Conservation (phyloP, 2,113 vertebrate genomes). For the Alethe castanea region DNA sequence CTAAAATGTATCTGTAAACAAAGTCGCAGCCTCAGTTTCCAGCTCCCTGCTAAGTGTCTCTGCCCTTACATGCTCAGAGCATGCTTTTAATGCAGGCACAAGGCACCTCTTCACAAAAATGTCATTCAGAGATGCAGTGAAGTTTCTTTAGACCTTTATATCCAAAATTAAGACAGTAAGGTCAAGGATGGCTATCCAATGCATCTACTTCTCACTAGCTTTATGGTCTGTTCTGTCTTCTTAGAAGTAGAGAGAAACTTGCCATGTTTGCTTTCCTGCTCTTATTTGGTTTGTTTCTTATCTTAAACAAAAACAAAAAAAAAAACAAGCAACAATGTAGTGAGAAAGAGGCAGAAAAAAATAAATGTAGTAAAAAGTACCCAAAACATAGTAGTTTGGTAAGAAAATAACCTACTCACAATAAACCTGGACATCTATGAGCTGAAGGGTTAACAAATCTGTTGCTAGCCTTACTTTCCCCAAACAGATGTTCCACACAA, state of each 20-base stretch:
- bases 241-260: not conserved
- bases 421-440: not conserved
- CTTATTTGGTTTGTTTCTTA: not conserved
- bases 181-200: not conserved
- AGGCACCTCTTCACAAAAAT: not conserved
- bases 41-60: not conserved
- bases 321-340: not conserved
- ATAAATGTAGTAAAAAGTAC: not conserved
- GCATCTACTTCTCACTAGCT: not conserved
- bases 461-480: slow-evolving; percentile 20
- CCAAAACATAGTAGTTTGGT: not conserved
- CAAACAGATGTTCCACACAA: slow-evolving; percentile 42
- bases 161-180: not conserved
- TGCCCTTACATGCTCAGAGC: not conserved
- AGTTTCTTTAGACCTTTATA: not conserved
- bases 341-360: not conserved
- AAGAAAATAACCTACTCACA: not conserved
- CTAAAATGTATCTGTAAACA: not conserved
- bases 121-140: not conserved
- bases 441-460: slow-evolving; percentile 41
- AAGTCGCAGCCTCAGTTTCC: not conserved
- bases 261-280: not conserved
- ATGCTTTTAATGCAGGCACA: fast-evolving
- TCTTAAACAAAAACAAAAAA: not conserved
- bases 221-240: not conserved